phyloP scores from a whole-genome alignment of 1,140 invertebrate species.

The Pogonomyrmex barbatus region DNA sequence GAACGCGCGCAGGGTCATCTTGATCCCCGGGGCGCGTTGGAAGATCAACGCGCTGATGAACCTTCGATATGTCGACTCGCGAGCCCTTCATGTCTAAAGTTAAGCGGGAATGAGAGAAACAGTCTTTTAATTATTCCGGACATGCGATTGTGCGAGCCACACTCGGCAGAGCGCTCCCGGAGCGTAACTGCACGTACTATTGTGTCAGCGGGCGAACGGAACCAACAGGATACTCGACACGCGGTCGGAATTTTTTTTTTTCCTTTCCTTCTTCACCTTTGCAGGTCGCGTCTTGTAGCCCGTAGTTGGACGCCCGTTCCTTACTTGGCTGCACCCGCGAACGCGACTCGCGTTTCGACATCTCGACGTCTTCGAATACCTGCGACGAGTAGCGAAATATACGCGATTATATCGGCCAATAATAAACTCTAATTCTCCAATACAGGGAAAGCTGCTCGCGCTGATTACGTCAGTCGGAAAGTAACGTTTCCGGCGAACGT shows the following conservation, averaged over 20 bases:
- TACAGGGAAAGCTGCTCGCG: neutral
- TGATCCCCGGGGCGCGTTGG: neutral
- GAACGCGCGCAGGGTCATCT: neutral
- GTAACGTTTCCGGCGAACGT: neutral
- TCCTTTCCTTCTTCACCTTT: constrained; percentile 17
- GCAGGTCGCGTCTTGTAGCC: constrained; percentile 35
- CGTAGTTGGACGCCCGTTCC: constrained; percentile 73
- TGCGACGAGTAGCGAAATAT: neutral
- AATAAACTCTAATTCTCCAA: neutral
- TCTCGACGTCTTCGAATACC: neutral
- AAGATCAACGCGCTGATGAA: constrained; percentile 37
- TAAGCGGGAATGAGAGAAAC: constrained; percentile 48
- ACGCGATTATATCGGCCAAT: neutral
- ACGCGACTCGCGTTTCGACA: neutral
- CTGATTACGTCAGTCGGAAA: constrained; percentile 20
- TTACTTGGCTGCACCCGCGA: constrained; percentile 57
- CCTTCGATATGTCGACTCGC: neutral
- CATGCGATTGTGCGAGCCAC: constrained; percentile 70
- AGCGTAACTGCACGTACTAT: constrained; percentile 82
- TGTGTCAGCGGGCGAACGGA: constrained; percentile 82
- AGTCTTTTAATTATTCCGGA: constrained; percentile 74
- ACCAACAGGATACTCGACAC: constrained; percentile 83
- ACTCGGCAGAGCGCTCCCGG: constrained; percentile 71
- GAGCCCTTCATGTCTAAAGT: constrained; percentile 25
- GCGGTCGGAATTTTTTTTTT: constrained; percentile 82